Evolutionary conservation across 2,113 vertebrate species (phyloP).

Genomic region (Hirundichthys speculiger): DNA sequence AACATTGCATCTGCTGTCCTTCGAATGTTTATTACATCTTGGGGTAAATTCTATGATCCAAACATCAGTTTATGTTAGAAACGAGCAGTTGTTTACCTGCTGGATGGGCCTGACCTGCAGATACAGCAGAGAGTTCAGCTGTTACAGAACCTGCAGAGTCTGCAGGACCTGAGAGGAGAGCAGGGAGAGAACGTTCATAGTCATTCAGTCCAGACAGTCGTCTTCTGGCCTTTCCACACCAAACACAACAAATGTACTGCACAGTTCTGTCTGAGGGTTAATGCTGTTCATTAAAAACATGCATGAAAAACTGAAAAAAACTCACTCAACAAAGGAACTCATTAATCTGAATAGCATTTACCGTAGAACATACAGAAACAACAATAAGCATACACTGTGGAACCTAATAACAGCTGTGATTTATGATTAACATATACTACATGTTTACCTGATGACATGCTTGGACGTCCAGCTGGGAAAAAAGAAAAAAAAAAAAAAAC

Average conservation of each 20-base stretch:
- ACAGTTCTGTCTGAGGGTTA: too few relatives aligned
- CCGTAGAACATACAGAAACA: neutral
- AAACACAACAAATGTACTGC: too few relatives aligned
- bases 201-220: neutral
- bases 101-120: slow-evolving; percentile 30
- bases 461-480: slow-evolving; percentile 11
- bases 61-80: neutral
- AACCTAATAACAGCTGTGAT: neutral
- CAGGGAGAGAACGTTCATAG: neutral
- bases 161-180: slow-evolving; percentile 14
- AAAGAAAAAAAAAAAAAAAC: neutral
- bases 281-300: neutral
- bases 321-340: too few relatives aligned
- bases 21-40: neutral
- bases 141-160: slow-evolving; percentile 3
- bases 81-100: slow-evolving; percentile 24
- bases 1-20: neutral
- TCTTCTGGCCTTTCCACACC: neutral
- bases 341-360: neutral
- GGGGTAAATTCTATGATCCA: neutral
- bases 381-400: neutral
- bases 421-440: neutral
- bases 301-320: too few relatives aligned
- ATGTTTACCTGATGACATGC: slow-evolving; percentile 19
- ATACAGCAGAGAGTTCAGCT: slow-evolving; percentile 13